Evolutionary conservation across 2,113 vertebrate species (phyloP).

Genomic region (Malurus melanocephalus): DNA sequence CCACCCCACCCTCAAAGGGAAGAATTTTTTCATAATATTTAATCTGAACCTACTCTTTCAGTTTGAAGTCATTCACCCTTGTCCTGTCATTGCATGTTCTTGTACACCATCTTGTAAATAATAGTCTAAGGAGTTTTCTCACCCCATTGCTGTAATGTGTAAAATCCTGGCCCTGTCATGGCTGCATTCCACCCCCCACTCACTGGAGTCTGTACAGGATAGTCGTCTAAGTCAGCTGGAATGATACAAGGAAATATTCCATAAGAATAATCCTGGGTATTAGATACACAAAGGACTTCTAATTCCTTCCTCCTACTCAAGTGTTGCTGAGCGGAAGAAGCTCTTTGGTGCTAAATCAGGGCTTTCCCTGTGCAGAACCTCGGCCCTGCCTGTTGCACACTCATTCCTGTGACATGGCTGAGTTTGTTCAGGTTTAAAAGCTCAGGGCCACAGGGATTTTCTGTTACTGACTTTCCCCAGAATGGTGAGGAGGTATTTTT

Average conservation of each 20-base stretch:
- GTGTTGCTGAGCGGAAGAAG: not conserved
- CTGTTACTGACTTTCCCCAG: not conserved
- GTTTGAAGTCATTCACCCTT: not conserved
- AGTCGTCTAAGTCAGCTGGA: not conserved
- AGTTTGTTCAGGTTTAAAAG: not conserved
- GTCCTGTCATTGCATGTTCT: not conserved
- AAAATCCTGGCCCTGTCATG: not conserved
- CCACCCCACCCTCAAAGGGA: not conserved
- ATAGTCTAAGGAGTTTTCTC: not conserved
- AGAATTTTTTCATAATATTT: not conserved
- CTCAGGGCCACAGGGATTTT: not conserved
- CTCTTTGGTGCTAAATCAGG: not conserved
- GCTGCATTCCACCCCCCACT: not conserved
- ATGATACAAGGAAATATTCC: not conserved
- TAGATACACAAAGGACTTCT: not conserved
- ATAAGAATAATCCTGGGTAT: not conserved
- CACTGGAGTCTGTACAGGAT: not conserved
- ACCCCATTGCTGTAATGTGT: not conserved
- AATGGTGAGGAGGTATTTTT: not conserved
- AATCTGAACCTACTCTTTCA: not conserved
- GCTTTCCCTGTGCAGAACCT: not conserved
- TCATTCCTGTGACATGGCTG: not conserved
- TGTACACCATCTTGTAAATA: not conserved
- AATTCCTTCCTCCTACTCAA: constrained; percentile 1
- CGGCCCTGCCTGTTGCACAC: fast-evolving